Evolutionary conservation across 1,140 invertebrate species (phyloP), one percentile per base, ranked within the genome.

Genomic region (Cydia splendana): DNA sequence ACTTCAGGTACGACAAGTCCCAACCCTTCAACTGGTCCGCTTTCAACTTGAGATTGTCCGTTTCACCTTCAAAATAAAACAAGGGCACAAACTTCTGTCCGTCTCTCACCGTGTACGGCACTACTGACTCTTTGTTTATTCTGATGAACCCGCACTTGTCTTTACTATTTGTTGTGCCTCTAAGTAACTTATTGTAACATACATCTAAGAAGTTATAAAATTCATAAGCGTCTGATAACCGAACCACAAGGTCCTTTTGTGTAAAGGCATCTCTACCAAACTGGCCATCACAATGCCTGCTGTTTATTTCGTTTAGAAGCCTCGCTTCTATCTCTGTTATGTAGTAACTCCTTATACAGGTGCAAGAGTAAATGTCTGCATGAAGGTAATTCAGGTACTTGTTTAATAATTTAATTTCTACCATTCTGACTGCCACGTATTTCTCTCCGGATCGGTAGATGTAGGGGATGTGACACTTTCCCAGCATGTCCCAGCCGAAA

Each of bases 21-120:
- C 98, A 98, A 67, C 97, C 97, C 84, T 97, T 96, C 51, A 98
- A 92, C 85, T 96, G 95, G 85, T 97, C 96, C 51, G 97, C 96
- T 87, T 98, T 97, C 57, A 96, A 94, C 86, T 97, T 97, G 0
- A 98, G 93, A 91, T 97, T 97, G 86, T 98, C 97, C 0, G 97
- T 98, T 94, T 98, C 97, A 78, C 97, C 97, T 93, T 98, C 97
- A 88, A 98, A 98, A 89, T 98, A 98, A 91, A 98, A 98, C n/a
- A 99, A 89, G 12, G 98, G 98, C 75, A 99, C 98, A 92, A 97
- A 98, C 90, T 98, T 98, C 82, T 97, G 95, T 75, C 93, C 94
- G 81, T 97, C 96, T 82, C 97, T 96, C 4, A 97, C 95, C 1
- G 98, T 98, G 87, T 98, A 99, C 4, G 98, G 98, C 67, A 99